Percentiles rank a stretch among this genome's conserved stretches.
Conservation (phyloP, 2,113 vertebrate species). For the Salminus brasiliensis region DNA sequence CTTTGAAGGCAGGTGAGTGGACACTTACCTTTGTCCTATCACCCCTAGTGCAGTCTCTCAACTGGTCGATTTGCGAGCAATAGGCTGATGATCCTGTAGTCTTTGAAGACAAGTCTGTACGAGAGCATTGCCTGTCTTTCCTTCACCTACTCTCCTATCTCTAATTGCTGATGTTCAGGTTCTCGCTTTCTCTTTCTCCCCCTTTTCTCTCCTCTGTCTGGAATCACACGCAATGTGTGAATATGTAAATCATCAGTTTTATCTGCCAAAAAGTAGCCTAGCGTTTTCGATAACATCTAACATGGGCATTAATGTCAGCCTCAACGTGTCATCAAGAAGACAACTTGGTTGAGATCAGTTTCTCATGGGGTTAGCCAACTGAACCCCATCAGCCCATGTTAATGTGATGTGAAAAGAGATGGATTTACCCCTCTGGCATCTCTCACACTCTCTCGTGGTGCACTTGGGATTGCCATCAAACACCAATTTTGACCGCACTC, state of each 20-base stretch:
- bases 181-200: conserved; percentile 24
- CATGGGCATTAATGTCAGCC: conserved; percentile 33
- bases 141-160: conserved; percentile 31
- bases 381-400: conserved; percentile 35
- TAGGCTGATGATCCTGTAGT: conserved; percentile 20
- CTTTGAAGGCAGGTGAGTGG: conserved; percentile 75
- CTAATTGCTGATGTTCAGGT: conserved; percentile 27
- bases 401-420: conserved; percentile 38
- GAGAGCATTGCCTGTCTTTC: conserved; percentile 16
- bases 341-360: conserved; percentile 46
- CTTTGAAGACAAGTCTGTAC: conserved; percentile 7
- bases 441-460: conserved; percentile 39
- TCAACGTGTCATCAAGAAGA: conserved; percentile 34
- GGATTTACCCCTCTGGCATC: conserved; percentile 48
- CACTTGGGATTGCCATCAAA: conserved; percentile 47
- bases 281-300: conserved; percentile 51
- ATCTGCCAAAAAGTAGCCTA: conserved; percentile 38
- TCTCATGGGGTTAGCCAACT: conserved; percentile 48
- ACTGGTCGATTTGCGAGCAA: background rate
- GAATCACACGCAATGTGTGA: conserved; percentile 41
- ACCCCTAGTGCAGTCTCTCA: background rate
- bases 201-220: conserved; percentile 30
- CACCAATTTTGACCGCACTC: conserved; percentile 39
- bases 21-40: conserved; percentile 9
- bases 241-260: conserved; percentile 47